Base-by-base conservation (phyloP, 1,140 invertebrate species). In the Gonatopus flavifemur region DNA sequence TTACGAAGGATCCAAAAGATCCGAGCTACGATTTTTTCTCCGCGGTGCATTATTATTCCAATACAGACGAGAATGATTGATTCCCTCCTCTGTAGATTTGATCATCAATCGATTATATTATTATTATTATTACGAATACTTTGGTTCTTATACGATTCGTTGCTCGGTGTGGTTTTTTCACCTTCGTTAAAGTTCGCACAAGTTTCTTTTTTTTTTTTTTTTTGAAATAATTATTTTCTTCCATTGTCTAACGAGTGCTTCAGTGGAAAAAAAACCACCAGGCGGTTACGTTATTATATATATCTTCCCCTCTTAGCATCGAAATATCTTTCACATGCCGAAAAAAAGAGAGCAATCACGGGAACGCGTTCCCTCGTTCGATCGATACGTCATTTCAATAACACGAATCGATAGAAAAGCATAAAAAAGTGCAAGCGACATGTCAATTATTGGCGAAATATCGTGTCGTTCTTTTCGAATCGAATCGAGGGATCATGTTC, bases 231-330 rank as follows among this genome's bases (percentile, higher is more conserved):
- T 45, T 37, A 52, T 43, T 43, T 16, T 53, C 15, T 3, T 31
- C 15, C 32, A 16, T 19, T 18, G 36, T 62, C 56, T 62, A 63
- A 51, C 49, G 46, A 44, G 55, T 52, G 58, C 56, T 59, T 61
- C 44, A n/a, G 28, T 49, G 48, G 33, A 38, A 52, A 52, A n/a
- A n/a, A n/a, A n/a, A n/a, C n/a, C n/a, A n/a, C n/a, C 31, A 39
- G 42, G 36, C 49, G 42, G 41, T 55, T 52, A 45, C 43, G 49
- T 35, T 51, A 28, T 18, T n/a, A n/a, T n/a, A n/a, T n/a, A n/a
- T n/a, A n/a, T n/a, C n/a, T n/a, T n/a, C n/a, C n/a, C n/a, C n/a
- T n/a, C 13, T 39, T 24, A 40, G 51, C 37, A 31, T 39, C 31
- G 18, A 12, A 5, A 32, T 22, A 49, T 52, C 40, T 24, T 33